phyloP scores from a whole-genome alignment of 2,888 invertebrate genomes.

The Luperina nickerlii region DNA sequence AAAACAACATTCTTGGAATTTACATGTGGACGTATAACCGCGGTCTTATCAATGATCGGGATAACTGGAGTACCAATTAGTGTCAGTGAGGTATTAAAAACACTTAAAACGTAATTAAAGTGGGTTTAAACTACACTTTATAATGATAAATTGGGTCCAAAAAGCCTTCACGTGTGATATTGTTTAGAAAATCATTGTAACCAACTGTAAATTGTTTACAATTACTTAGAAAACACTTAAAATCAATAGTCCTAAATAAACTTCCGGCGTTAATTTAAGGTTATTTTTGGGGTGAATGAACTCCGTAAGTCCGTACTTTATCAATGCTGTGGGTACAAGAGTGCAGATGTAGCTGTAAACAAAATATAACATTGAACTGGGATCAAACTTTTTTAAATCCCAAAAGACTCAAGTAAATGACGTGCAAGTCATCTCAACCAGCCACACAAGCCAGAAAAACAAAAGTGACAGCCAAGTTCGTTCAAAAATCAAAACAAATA shows the following conservation, averaged over 20 bases:
- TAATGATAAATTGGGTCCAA: neutral
- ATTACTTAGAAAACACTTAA: neutral
- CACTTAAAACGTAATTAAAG: conserved; percentile 20
- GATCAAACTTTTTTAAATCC: neutral
- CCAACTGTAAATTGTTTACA: neutral
- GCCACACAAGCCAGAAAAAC: conserved; percentile 13
- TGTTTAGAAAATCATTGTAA: neutral
- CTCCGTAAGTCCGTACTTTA: conserved; percentile 38
- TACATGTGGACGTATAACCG: conserved; percentile 26
- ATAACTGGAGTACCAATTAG: conserved; percentile 43
- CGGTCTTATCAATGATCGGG: conserved; percentile 45
- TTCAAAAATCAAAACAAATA: conserved; percentile 59
- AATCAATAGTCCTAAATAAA: conserved; percentile 3
- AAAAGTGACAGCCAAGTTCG: conserved; percentile 39
- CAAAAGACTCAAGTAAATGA: neutral
- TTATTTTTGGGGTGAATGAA: conserved; percentile 34
- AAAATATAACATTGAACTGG: neutral
- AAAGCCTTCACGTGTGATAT: neutral
- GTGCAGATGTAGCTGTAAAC: conserved; percentile 5
- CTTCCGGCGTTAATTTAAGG: neutral
- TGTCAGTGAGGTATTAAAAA: conserved; percentile 22
- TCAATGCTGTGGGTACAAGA: conserved; percentile 18
- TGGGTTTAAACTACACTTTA: conserved; percentile 2
- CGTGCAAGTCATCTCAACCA: conserved; percentile 7
- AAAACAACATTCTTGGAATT: conserved; percentile 56